Evolutionary conservation across 2,113 vertebrate genomes (phyloP).

Genomic region (Carassius carassius): DNA sequence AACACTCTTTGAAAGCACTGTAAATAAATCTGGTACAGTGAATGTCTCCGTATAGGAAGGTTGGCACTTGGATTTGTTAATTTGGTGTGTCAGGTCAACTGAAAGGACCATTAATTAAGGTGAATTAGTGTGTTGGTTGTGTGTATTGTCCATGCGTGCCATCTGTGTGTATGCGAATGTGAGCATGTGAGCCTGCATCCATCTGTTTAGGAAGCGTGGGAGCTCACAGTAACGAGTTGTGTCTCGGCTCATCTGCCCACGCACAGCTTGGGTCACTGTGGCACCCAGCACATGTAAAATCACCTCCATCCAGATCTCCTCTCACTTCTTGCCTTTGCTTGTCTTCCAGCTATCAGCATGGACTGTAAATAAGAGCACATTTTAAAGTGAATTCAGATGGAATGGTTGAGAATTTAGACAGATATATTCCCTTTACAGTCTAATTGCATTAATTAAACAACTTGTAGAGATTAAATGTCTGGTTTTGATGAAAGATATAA

Average conservation of each 20-base stretch:
- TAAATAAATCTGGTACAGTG: constrained; percentile 18
- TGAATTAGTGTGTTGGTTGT: constrained; percentile 25
- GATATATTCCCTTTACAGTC: not conserved
- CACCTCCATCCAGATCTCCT: constrained; percentile 42
- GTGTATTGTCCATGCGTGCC: constrained; percentile 14
- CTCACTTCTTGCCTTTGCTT: constrained; percentile 18
- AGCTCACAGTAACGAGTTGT: constrained; percentile 59
- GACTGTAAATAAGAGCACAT: not conserved
- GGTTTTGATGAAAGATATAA: no score
- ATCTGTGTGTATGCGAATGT: constrained; percentile 33
- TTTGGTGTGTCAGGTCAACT: not conserved
- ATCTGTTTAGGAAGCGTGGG: constrained; percentile 61
- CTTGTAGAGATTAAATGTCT: no score
- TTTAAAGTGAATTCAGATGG: no score
- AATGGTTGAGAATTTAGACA: not conserved
- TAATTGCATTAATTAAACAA: no score
- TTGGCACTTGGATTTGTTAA: constrained; percentile 10
- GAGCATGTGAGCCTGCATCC: constrained; percentile 46
- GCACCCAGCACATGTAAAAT: constrained; percentile 37
- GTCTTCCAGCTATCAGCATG: not conserved
- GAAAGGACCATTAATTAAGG: constrained; percentile 27
- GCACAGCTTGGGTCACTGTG: constrained; percentile 50
- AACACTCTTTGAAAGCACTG: not conserved
- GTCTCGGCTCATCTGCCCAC: constrained; percentile 57
- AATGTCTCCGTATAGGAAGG: constrained; percentile 14